phyloP scores from a whole-genome alignment of 1,140 invertebrate genomes.

The Drosophila santomea region DNA sequence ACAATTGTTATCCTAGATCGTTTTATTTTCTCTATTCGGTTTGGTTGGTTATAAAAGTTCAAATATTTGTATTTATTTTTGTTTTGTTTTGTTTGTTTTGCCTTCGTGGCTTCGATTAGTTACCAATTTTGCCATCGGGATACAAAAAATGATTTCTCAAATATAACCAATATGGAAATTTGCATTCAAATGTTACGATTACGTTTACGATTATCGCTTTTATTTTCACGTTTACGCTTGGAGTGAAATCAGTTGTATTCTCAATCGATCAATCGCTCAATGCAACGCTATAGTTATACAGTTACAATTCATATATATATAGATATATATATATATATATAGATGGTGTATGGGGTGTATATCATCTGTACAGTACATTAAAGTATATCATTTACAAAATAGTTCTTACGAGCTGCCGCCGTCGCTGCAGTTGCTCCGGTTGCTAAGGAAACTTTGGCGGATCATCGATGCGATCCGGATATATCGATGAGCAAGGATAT shows the following conservation, averaged over 20 bases:
- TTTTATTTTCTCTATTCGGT: conserved; percentile 23
- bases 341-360: conserved; percentile 37
- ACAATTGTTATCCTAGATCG: conserved; percentile 22
- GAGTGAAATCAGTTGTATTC: conserved; percentile 50
- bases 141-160: conserved; percentile 39
- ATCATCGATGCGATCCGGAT: conserved; percentile 27
- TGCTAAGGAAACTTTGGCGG: conserved; percentile 47
- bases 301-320: conserved; percentile 43
- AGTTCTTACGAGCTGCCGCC: conserved; percentile 38
- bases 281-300: conserved; percentile 67
- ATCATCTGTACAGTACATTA: conserved; percentile 73
- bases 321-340: conserved; percentile 22
- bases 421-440: conserved; percentile 14
- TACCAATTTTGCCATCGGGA: conserved; percentile 17
- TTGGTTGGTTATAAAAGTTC: conserved; percentile 77
- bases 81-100: not conserved
- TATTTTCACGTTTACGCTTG: conserved; percentile 43
- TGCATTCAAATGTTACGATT: conserved; percentile 10
- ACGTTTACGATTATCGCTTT: conserved; percentile 32
- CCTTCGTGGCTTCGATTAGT: conserved; percentile 6
- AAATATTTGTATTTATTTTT: conserved; percentile 26
- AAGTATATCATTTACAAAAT: conserved; percentile 65
- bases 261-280: conserved; percentile 52
- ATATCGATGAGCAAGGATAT: conserved; percentile 38
- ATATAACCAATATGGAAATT: conserved; percentile 33